These are phyloP conservation scores for Cataglyphis hispanica DNA, from an alignment of 1,140 invertebrate genomes.

Conservation along the genomic window DNA sequence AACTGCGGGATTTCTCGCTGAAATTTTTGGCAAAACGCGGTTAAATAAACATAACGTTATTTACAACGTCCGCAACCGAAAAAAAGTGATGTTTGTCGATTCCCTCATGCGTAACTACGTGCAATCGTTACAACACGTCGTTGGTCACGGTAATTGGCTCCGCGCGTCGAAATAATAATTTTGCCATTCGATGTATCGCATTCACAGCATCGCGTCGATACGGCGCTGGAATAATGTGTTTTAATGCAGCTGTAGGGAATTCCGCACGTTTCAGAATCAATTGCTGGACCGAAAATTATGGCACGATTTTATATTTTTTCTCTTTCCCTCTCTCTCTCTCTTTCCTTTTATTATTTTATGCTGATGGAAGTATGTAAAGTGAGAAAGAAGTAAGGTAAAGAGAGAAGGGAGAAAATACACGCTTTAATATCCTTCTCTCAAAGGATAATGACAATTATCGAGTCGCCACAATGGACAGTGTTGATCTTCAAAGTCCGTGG, in stretches of 20 bases:
- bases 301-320: slow-evolving; percentile 27
- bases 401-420: not conserved
- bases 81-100: slow-evolving; percentile 45
- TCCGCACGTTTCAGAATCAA: slow-evolving; percentile 40
- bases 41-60: slow-evolving; percentile 43
- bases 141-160: slow-evolving; percentile 52
- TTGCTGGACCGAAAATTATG: slow-evolving; percentile 26
- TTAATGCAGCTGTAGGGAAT: slow-evolving; percentile 37
- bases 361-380: slow-evolving; percentile 1
- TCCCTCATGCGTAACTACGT: slow-evolving; percentile 38
- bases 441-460: slow-evolving; percentile 30
- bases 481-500: not conserved
- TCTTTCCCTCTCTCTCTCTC: not conserved
- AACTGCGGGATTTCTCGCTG: not conserved
- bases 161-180: slow-evolving; percentile 56
- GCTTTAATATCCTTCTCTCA: not conserved
- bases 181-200: slow-evolving; percentile 36
- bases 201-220: slow-evolving; percentile 26
- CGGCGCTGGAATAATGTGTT: slow-evolving; percentile 21
- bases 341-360: not conserved
- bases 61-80: slow-evolving; percentile 13
- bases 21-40: slow-evolving; percentile 28
- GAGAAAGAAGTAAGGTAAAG: not conserved
- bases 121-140: slow-evolving; percentile 54
- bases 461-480: slow-evolving; percentile 18